Evolutionary conservation across 2,113 vertebrate species (phyloP).

Genomic region (Macaca nemestrina): DNA sequence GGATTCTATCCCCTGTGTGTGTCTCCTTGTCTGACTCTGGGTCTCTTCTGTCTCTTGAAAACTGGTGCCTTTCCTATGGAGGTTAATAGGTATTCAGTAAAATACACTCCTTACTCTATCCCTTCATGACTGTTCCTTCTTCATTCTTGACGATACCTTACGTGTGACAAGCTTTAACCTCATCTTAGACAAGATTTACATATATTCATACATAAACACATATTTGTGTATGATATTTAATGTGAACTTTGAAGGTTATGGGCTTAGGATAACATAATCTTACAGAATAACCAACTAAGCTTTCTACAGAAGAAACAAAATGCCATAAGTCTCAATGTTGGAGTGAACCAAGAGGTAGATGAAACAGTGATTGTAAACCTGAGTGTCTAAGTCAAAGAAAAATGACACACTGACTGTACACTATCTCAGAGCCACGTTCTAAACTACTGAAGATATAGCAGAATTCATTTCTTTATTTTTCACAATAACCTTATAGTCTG

Average conservation of each 20-base stretch:
- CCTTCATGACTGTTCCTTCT: background rate
- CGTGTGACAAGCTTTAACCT: background rate
- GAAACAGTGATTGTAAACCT: background rate
- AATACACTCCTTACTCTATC: background rate
- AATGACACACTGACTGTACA: background rate
- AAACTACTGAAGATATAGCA: background rate
- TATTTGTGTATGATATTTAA: background rate
- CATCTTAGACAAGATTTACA: background rate
- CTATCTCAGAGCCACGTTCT: background rate
- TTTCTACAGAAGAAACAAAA: background rate
- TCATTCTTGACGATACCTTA: background rate
- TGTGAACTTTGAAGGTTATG: background rate
- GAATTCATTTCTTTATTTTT: background rate
- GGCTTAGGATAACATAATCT: background rate
- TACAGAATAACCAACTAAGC: background rate
- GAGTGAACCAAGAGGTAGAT: background rate
- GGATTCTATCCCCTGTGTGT: too few species aligned
- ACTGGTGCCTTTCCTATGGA: too few species aligned
- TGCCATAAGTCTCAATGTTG: background rate
- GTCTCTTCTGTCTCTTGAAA: too few species aligned
- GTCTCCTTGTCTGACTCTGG: too few species aligned
- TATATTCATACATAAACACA: background rate
- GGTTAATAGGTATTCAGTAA: too few species aligned
- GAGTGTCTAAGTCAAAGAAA: background rate
- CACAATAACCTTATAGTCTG: background rate